Evolutionary conservation across 2,888 invertebrate genomes (phyloP), one percentile per base, ranked within the genome.

Genomic region (Epinotia brunnichana): DNA sequence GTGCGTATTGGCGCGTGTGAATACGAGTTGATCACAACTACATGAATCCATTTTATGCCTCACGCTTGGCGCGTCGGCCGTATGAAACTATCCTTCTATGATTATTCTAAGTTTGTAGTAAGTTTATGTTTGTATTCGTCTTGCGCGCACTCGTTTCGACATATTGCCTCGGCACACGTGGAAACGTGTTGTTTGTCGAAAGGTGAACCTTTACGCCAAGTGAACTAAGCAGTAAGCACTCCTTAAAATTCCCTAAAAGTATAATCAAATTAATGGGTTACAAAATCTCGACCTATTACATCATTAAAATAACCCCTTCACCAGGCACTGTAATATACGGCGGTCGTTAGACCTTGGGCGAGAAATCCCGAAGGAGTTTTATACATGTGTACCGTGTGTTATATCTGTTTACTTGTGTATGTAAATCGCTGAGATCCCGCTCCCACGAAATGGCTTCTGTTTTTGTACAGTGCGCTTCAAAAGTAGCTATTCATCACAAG

Each of bases 361-460:
- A 63, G 57, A 41, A 48, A 53, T 73, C 73, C 73, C 63, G 63
- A 69, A 73, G 68, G 73, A 73, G 44, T 51, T 39, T 44, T 60
- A 35, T 54, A 53, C 61, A 35, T 48, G 56, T 62, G 54, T 61
- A 68, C 9, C 11, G n/a, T 60, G 54, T 56, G n/a, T 35, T 71
- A 44, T 66, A 48, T 54, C n/a, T 53, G 63, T 73, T 73, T 59
- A 59, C 73, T 21, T 73, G 73, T 63, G 69, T 73, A 73, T 73
- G 73, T 73, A 73, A 73, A 73, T 73, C 73, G 57, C 57, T 41
- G 73, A 63, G 62, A 72, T 68, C 69, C 63, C 35, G 68, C 19
- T 51, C 69, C 59, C 69, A 69, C 68, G 62, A 63, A 73, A 73
- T 63, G 57, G 73, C 69, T 63, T 73, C 56, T 63, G 73, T 63